Base-by-base conservation (phyloP, 1,140 invertebrate genomes). In the Sipha flava region DNA sequence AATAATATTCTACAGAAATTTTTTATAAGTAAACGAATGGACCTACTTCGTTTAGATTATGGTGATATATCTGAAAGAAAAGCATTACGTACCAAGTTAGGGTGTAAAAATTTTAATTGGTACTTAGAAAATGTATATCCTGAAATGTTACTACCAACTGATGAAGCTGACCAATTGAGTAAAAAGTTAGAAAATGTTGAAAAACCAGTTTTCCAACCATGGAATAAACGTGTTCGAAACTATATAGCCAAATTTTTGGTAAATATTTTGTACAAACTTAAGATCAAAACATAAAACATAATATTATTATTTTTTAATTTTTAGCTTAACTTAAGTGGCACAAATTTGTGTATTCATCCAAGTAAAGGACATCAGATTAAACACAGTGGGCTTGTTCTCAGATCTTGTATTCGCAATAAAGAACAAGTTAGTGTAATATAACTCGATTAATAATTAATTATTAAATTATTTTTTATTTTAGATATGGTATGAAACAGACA, bases 81-180 rank as follows among this genome's bases (percentile, higher is more conserved):
- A 5, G 85, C 88, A 62, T 85, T 97, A 12, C 86, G 95, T 3
- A 86, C 92, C 80, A 85, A 86, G 31, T 86, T 97, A 1, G 87
- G 92, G 4, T 98, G 97, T 85, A 91, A 95, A 81, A 89, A 90
- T 77, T 99, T 99, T 85, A 88, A 92, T 45, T 99, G 97, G 97
- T 99, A 98, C 84, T 86, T 99, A 81, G 90, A 97, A 64, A 93
- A 93, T 84, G 89, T 99, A 6, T 97, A 97, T 85, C 95, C 95
- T 0, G 93, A 96, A 85, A 83, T 95, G 66, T 87, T 89, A 49
- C 83, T 91, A 18, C 91, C 91, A 0, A 89, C 89, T 23, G 90
- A 93, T 79, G 87, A 86, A 49, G 84, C 87, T 45, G 84, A 84
- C 14, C 86, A 85, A 23, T 84, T 89, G 2, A 91, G 89, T 82